Base-by-base conservation (phyloP, 2,888 invertebrate species). In the Thera britannica region DNA sequence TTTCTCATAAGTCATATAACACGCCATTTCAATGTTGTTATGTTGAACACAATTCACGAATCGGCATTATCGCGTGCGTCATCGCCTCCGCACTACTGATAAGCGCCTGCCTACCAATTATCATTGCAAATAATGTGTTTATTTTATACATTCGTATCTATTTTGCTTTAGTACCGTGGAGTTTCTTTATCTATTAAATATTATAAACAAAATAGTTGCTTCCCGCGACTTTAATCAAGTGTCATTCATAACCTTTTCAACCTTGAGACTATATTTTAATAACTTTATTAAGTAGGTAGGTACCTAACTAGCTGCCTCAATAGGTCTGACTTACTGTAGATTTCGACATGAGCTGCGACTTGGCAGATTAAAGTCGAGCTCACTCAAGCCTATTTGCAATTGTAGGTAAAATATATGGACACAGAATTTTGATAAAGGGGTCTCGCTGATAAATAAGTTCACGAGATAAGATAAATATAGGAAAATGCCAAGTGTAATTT, bases 71-170 rank as follows among this genome's bases (percentile, higher is more conserved):
- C 85, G 86, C 86, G 93, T 93, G 93, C 93, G 93, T 93, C 93
- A 93, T 90, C 88, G 84, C 89, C 90, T 89, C 90, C 87, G 86
- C 89, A 82, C 85, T 77, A 80, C 87, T 92, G 93, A 93, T 93
- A 93, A 93, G 90, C 86, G 86, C 83, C 86, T 83, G 87, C 84
- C 86, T 84, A 84, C 84, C 87, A 92, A 92, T 93, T 92, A 93
- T 93, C 92, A 93, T 92, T 92, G 92, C 93, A 92, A 93, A 93
- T 93, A 90, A 89, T 87, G 81, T 90, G 86, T 88, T 88, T 89
- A 79, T 81, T 79, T 81, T 83, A 86, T 87, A 89, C 84, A 87
- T 87, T 84, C 82, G 44, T 87, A 87, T 89, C 82, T 86, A 81
- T 79, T 38, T 46, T 56, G 41, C 80, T 72, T 64, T 77, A 82